These are phyloP conservation scores for Odontothrips loti DNA, from an alignment of 2,888 invertebrate genomes.

Conservation along the genomic window DNA sequence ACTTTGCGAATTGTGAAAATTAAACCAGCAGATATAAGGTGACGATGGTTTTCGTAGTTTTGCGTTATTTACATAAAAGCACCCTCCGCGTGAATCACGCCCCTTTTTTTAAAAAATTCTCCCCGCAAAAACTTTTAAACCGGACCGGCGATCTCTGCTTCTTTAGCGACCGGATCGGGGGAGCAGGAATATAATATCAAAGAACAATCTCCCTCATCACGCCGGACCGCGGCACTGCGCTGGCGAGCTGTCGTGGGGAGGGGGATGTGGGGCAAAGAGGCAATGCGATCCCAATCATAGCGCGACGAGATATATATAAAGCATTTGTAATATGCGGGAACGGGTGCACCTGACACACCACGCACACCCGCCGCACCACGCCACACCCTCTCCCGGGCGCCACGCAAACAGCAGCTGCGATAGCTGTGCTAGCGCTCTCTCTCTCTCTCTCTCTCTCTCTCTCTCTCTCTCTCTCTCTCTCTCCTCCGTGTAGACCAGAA, in stretches of 20 bases:
- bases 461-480: not conserved
- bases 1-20: too few relatives aligned
- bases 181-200: not conserved
- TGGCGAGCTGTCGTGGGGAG: not conserved
- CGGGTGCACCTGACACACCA: constrained; percentile 17
- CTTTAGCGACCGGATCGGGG: too few relatives aligned
- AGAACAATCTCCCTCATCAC: not conserved
- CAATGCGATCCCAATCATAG: constrained; percentile 8
- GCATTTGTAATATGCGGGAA: constrained; percentile 22
- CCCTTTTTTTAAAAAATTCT: too few relatives aligned
- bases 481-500: not conserved
- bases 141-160: too few relatives aligned
- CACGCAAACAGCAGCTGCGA: not conserved
- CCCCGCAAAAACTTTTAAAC: too few relatives aligned
- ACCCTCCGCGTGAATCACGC: too few relatives aligned
- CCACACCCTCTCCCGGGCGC: constrained; percentile 6
- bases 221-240: not conserved
- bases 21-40: too few relatives aligned
- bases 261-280: not conserved
- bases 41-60: too few relatives aligned
- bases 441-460: not conserved
- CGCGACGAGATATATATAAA: constrained; percentile 18
- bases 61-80: too few relatives aligned
- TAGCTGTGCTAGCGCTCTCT: not conserved
- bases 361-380: constrained; percentile 15